Evolutionary conservation across 2,888 invertebrate species (phyloP).

Genomic region (Nymphalis polychloros): DNA sequence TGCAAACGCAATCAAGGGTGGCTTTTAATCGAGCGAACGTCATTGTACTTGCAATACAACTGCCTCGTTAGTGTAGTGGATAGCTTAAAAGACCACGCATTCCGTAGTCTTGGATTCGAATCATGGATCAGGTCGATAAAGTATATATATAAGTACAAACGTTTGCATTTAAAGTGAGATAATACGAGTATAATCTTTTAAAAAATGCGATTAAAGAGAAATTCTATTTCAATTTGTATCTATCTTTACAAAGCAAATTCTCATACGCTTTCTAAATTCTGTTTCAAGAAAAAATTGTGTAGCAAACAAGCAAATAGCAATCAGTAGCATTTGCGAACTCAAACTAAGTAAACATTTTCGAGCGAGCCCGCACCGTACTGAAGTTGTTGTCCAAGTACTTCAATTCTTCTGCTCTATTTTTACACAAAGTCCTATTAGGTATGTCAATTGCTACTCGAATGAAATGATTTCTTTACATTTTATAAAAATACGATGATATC

Average conservation of each 20-base stretch:
- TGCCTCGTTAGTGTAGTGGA: no score
- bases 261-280: slow-evolving; percentile 4
- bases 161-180: no score
- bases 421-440: slow-evolving; percentile 44
- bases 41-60: background rate
- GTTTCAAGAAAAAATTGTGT: slow-evolving; percentile 16
- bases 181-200: background rate
- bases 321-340: slow-evolving; percentile 27
- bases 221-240: background rate
- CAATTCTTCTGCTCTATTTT: slow-evolving; percentile 60
- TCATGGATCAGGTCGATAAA: no score
- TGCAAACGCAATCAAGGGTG: background rate
- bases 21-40: background rate
- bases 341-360: slow-evolving; percentile 19
- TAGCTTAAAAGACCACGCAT: no score
- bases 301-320: slow-evolving; percentile 26
- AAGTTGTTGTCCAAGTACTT: slow-evolving; percentile 53
- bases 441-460: slow-evolving; percentile 11
- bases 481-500: slow-evolving; percentile 1
- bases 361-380: slow-evolving; percentile 27
- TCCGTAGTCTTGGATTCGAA: no score
- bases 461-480: background rate
- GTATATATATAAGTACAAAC: no score
- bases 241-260: background rate
- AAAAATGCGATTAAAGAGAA: background rate